Percentiles rank a stretch among this genome's conserved stretches.
Evolutionary conservation across 2,888 invertebrate species (phyloP).

Genomic region (Helleia helle): DNA sequence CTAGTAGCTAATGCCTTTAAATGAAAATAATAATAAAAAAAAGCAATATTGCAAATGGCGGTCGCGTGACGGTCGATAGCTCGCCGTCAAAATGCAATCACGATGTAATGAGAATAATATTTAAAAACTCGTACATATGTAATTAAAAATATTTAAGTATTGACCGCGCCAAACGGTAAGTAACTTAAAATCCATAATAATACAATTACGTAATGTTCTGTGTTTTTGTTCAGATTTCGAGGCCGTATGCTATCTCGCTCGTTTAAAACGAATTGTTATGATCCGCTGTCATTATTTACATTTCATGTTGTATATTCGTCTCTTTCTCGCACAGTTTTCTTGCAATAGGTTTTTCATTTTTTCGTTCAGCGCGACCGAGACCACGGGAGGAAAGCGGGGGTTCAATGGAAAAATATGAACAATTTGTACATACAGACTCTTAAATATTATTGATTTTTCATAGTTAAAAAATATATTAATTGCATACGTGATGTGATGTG

Average conservation of each 20-base stretch:
- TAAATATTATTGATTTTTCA: slow-evolving; percentile 72
- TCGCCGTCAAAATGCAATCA: slow-evolving; percentile 50
- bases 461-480: slow-evolving; percentile 62
- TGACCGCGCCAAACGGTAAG: slow-evolving; percentile 26
- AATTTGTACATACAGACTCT: slow-evolving; percentile 60
- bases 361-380: slow-evolving; percentile 55
- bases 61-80: slow-evolving; percentile 48
- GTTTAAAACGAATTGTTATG: slow-evolving; percentile 65
- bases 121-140: slow-evolving; percentile 26
- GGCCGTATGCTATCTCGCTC: slow-evolving; percentile 50
- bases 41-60: slow-evolving; percentile 55
- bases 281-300: slow-evolving; percentile 66
- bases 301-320: slow-evolving; percentile 54
- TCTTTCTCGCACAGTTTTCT: slow-evolving; percentile 60
- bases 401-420: slow-evolving; percentile 66
- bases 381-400: slow-evolving; percentile 44
- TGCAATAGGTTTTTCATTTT: slow-evolving; percentile 67
- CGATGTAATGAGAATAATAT: slow-evolving; percentile 41
- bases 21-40: too few relatives aligned
- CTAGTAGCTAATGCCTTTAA: too few relatives aligned
- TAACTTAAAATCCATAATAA: slow-evolving; percentile 18
- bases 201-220: slow-evolving; percentile 41
- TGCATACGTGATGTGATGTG: slow-evolving; percentile 50
- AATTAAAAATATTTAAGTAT: slow-evolving; percentile 19
- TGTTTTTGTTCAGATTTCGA: slow-evolving; percentile 44